Evolutionary conservation across 2,797 vertebrate species (phyloP), one percentile per base, ranked within the genome.

Genomic region (Pseudochirops corinnae): DNA sequence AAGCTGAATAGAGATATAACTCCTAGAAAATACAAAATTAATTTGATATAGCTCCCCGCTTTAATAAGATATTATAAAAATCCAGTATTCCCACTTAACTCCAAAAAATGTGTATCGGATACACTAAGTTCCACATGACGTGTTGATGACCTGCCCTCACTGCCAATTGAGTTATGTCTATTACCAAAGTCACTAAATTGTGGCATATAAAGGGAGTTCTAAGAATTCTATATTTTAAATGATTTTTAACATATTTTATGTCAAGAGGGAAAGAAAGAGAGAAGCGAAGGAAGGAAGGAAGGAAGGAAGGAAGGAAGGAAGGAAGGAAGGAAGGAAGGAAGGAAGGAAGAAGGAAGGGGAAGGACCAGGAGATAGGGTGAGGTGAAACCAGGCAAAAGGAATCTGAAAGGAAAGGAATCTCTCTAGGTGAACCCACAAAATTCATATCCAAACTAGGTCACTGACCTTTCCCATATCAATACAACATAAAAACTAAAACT

Each of bases 101-200:
- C 93, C 93, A 95, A 95, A 62, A n/a, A 95, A 93, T 93, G 5
- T 62, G 39, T 95, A 96, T 74, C 93, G 60, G 26, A 92, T 93
- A 92, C 56, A 90, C n/a, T 82, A 96, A 92, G 11, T 95, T 67
- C 55, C 53, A 91, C 92, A 94, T 97, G 87, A 92, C 95, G 67
- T 96, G 18, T 4, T 94, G 93, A 93, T 93, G 50, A 58, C 46
- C 33, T 94, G 82, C 21, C 9, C 39, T 29, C 55, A 90, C 57
- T 82, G 62, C 14, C 46, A 93, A 26, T 12, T 95, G 26, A 90
- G 82, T 0, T 91, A 2, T 33, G 33, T 90, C 60, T 7, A 50
- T 82, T 46, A 10, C 92, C 56, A 18, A 52, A 33, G 53, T 95
- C 55, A n/a, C 1, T 55, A 82, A n/a, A 91, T 60, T 29, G 4